phyloP scores from a whole-genome alignment of 2,888 invertebrate genomes.

The Empis stercorea region DNA sequence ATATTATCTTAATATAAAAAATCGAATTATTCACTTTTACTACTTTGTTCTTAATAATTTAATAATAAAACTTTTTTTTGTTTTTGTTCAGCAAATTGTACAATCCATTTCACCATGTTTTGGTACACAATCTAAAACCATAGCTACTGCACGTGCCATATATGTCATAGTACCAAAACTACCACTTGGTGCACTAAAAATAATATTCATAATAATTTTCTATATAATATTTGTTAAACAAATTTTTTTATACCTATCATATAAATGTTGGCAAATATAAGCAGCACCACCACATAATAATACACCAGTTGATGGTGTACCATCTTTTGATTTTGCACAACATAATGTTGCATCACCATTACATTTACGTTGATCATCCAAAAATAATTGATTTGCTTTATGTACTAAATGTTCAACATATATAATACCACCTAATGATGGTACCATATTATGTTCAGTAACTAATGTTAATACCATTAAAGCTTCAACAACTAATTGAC shows the following conservation, averaged over 20 bases:
- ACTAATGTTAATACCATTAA: conserved; percentile 90
- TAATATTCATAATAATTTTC: neutral
- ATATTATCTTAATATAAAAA: too few species aligned
- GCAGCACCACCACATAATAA: conserved; percentile 84
- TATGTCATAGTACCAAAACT: conserved; percentile 97
- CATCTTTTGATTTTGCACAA: conserved; percentile 66
- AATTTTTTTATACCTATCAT: conserved; percentile 45
- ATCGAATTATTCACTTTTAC: too few species aligned
- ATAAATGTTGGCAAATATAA: conserved; percentile 91
- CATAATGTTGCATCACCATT: conserved; percentile 89
- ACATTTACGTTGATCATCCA: conserved; percentile 86
- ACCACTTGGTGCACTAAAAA: conserved; percentile 86
- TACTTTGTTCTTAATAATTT: too few species aligned
- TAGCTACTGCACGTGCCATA: conserved; percentile 71
- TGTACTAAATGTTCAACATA: conserved; percentile 87
- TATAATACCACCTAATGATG: conserved; percentile 63
- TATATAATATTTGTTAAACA: too few species aligned
- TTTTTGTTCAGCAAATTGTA: conserved; percentile 46
- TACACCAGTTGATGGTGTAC: conserved; percentile 47
- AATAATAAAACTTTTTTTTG: too few species aligned
- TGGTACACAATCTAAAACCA: conserved; percentile 60
- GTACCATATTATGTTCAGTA: conserved; percentile 71
- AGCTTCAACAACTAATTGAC: conserved; percentile 93
- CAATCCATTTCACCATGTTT: conserved; percentile 70
- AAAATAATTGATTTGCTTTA: conserved; percentile 85